Evolutionary conservation across 1,140 invertebrate genomes (phyloP), one percentile per base, ranked within the genome.

Genomic region (Ptiloglossa arizonensis): DNA sequence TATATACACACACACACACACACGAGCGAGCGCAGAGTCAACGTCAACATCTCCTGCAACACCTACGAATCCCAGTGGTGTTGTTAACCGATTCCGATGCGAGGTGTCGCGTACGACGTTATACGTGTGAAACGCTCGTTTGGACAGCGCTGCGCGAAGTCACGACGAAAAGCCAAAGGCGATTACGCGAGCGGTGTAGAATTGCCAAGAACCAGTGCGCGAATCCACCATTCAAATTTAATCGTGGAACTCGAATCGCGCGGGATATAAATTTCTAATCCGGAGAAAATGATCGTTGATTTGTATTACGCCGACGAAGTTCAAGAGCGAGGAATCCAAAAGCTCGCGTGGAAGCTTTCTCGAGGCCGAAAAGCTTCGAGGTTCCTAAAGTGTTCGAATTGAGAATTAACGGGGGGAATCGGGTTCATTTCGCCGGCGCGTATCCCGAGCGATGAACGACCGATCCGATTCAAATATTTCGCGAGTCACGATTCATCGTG

Each of bases 331-430:
- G 69, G 52, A n/a, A n/a, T n/a, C 62, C 56, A 81, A 82, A 70
- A 67, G 78, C 73, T 85, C 86, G 80, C 67, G 63, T 29, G 63
- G 22, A 59, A 57, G 41, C 9, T 41, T 41, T 41, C 11, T n/a
- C n/a, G n/a, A n/a, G n/a, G n/a, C n/a, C n/a, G n/a, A 2, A 41
- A 86, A 86, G 86, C 89, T 89, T 87, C 87, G 81, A 86, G 75
- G 77, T 69, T 67, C 62, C 59, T 79, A 85, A n/a, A 80, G 81
- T 79, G 87, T 80, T 79, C 85, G 87, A 87, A 88, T 89, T 83
- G 59, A 57, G 80, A 86, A 87, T 82, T 89, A 87, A 87, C 60
- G 82, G 76, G 82, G 76, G 38, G n/a, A 56, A 68, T 27, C 50
- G 52, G 19, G 52, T 67, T 74, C 46, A 38, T 57, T 48, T 52